Conservation (phyloP, 2,113 vertebrate genomes). For the Charina bottae region DNA sequence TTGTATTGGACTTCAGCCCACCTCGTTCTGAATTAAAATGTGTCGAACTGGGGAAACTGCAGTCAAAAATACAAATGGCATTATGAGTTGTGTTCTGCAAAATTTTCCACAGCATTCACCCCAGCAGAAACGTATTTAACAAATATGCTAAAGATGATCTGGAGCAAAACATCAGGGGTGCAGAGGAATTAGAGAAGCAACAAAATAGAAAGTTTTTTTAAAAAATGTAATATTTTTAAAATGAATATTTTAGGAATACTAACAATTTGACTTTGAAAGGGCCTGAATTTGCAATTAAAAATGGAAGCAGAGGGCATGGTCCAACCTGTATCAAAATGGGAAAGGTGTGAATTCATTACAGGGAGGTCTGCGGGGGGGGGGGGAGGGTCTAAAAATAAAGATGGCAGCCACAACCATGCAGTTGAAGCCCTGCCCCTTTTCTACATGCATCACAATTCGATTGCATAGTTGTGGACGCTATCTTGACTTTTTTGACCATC, state of each 20-base stretch:
- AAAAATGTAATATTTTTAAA: background rate
- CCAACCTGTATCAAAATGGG: background rate
- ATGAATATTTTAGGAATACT: background rate
- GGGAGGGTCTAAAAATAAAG: background rate
- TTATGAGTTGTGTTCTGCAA: background rate
- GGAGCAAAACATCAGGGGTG: background rate
- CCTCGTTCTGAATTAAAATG: background rate
- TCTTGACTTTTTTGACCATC: background rate
- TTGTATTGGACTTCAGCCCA: background rate
- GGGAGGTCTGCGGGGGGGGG: background rate
- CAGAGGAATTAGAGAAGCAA: background rate
- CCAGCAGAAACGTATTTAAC: background rate
- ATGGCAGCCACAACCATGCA: background rate
- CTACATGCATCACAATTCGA: background rate
- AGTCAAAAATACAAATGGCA: background rate
- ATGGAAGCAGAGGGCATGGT: background rate
- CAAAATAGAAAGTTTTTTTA: background rate
- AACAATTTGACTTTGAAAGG: background rate
- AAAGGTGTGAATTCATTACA: background rate
- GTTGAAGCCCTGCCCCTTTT: background rate
- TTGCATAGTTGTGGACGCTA: background rate
- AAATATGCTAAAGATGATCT: background rate
- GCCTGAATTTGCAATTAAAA: background rate
- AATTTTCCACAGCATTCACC: background rate
- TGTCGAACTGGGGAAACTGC: background rate